Evolutionary conservation across 2,888 invertebrate species (phyloP), one percentile per base, ranked within the genome.

Genomic region (Hirtodrosophila confusa): DNA sequence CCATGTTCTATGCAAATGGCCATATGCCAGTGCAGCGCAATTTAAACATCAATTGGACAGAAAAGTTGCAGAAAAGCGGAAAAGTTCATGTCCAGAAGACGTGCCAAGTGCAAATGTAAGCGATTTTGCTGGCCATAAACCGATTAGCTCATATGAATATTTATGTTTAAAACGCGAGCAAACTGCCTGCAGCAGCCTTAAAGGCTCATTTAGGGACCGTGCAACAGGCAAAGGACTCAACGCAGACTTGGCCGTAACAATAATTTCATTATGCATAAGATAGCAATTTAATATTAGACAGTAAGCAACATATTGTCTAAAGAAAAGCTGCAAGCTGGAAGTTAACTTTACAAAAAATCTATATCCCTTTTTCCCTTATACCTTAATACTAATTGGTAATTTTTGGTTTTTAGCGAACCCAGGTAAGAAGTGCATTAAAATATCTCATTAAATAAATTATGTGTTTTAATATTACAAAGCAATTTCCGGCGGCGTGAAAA

Each of bases 61-160:
- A 47, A 27, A 35, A 51, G 48, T 45, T 41, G 31, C 10, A 12
- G 37, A 45, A 68, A 47, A 29, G 24, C 33, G 27, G 43, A 45
- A 36, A 66, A 79, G 51, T 77, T 70, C 58, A 77, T 73, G 67
- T 58, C 56, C 63, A 50, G 61, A 66, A 70, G 71, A 71, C 78
- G 74, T 86, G 78, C 57, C 56, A 72, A 83, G 57, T 65, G 74
- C 54, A 40, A 68, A 69, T 56, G 63, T 51, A 56, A 62, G 68
- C 70, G 70, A 74, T 83, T 69, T 78, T 66, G 63, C 41, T 53
- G 55, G 69, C 72, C 76, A 76, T 86, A 86, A 86, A 78, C 80
- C 80, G 78, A 86, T 84, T 84, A 80, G 74, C 64, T 57, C 72
- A 68, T 68, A 84, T 84, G 84, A 84, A 84, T 84, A 86, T 84